These are phyloP conservation scores for Pseudomugil gertrudae DNA, from an alignment of 2,797 vertebrate genomes.

Conservation along the genomic window DNA sequence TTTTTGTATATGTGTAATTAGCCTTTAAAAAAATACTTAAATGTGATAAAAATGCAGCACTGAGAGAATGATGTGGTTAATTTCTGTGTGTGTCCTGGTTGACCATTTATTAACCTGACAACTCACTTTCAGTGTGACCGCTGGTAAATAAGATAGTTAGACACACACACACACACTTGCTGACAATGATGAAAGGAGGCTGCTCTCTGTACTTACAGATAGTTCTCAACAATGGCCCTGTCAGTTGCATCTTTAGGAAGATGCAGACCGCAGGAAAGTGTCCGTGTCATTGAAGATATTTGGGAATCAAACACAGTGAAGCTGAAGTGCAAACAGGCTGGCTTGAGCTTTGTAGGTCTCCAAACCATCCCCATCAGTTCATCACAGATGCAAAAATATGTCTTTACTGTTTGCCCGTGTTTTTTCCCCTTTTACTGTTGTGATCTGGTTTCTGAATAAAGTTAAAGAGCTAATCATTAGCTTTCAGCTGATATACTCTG, in stretches of 20 bases:
- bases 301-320: no score
- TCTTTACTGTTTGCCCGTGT: neutral
- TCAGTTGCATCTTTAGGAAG: conserved; percentile 4
- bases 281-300: conserved; percentile 27
- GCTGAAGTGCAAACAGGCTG: no score
- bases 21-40: conserved; percentile 39
- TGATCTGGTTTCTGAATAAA: neutral
- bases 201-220: no score
- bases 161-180: conserved; percentile 9
- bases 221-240: neutral
- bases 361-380: conserved; percentile 12
- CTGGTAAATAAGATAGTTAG: conserved; percentile 47
- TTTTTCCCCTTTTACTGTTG: neutral
- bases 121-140: conserved; percentile 31
- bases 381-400: no score
- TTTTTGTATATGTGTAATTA: conserved; percentile 47
- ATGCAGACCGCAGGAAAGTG: neutral
- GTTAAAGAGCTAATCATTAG: no score
- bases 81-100: conserved; percentile 4
- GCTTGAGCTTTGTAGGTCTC: conserved; percentile 27
- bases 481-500: no score
- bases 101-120: conserved; percentile 64
- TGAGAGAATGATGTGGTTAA: conserved; percentile 1
- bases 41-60: conserved; percentile 6
- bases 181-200: no score